A percentile compares a stretch with the other conserved stretches of the same genome.
phyloP scores from a whole-genome alignment of 2,797 vertebrate genomes.

The Staurois parvus region DNA sequence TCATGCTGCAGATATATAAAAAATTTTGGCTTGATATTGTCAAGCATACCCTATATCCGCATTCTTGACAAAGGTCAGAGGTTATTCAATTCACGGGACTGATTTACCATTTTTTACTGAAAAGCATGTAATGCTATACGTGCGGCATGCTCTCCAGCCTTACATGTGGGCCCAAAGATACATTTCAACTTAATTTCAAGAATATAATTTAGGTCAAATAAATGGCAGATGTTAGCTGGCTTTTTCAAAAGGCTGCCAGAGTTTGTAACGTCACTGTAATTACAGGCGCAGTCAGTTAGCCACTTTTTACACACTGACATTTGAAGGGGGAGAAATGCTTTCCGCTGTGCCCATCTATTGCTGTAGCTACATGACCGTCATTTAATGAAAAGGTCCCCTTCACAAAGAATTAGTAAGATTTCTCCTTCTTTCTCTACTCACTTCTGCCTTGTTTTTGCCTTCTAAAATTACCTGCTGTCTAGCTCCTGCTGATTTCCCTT shows the following conservation, averaged over 20 bases:
- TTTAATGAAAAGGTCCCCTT: slow-evolving; percentile 54
- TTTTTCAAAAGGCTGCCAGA: slow-evolving; percentile 45
- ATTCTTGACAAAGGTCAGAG: slow-evolving; percentile 46
- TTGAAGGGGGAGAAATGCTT: slow-evolving; percentile 31
- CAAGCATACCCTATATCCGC: slow-evolving; percentile 11
- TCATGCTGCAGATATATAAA: background rate
- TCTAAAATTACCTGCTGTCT: slow-evolving; percentile 60
- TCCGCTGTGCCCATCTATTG: slow-evolving; percentile 44
- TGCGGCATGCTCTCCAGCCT: background rate
- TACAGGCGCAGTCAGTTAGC: slow-evolving; percentile 54
- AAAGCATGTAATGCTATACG: slow-evolving; percentile 54
- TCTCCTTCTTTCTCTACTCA: slow-evolving; percentile 41
- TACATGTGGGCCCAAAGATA: slow-evolving; percentile 51
- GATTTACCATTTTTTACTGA: slow-evolving; percentile 26
- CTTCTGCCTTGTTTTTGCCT: slow-evolving; percentile 49
- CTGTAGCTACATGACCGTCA: slow-evolving; percentile 35
- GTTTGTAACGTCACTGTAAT: slow-evolving; percentile 54
- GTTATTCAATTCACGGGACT: slow-evolving; percentile 32
- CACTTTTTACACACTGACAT: slow-evolving; percentile 55
- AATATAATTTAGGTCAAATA: slow-evolving; percentile 59
- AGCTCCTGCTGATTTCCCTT: slow-evolving; percentile 46
- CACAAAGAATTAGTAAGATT: slow-evolving; percentile 49
- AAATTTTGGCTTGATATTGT: slow-evolving; percentile 27
- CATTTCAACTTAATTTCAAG: slow-evolving; percentile 53
- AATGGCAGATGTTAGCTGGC: slow-evolving; percentile 56